phyloP scores from a whole-genome alignment of 1,140 invertebrate species.

The Cherax quadricarinatus region DNA sequence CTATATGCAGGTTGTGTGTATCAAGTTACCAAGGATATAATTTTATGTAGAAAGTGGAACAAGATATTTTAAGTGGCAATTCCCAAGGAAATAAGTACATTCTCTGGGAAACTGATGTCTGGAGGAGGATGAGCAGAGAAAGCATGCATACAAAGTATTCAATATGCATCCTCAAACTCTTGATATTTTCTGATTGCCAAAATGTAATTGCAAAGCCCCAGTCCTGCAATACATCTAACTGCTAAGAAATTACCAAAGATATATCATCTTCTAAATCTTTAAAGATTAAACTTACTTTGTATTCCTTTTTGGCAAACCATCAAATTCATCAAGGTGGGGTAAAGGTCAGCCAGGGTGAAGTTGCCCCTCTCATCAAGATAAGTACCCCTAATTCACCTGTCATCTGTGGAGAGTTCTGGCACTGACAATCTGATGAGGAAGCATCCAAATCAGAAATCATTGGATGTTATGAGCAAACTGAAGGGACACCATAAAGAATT shows the following conservation, averaged over 20 bases:
- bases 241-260: neutral
- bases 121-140: no score
- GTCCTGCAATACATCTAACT: neutral
- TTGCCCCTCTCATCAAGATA: conserved; percentile 9
- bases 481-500: neutral
- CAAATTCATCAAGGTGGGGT: conserved; percentile 13
- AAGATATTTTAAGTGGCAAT: no score
- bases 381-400: conserved; percentile 14
- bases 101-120: no score
- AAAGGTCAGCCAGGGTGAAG: conserved; percentile 1
- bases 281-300: neutral
- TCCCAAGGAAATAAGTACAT: no score
- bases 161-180: neutral
- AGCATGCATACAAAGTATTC: no score
- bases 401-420: conserved; percentile 12
- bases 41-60: no score
- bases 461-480: neutral
- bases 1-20: no score
- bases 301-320: neutral
- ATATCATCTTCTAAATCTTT: neutral
- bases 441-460: conserved; percentile 11
- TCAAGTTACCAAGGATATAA: no score
- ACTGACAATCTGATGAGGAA: conserved; percentile 12
- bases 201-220: no score
- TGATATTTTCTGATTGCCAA: neutral